phyloP scores from a whole-genome alignment of 2,113 vertebrate genomes.

The Acanthochromis polyacanthus region DNA sequence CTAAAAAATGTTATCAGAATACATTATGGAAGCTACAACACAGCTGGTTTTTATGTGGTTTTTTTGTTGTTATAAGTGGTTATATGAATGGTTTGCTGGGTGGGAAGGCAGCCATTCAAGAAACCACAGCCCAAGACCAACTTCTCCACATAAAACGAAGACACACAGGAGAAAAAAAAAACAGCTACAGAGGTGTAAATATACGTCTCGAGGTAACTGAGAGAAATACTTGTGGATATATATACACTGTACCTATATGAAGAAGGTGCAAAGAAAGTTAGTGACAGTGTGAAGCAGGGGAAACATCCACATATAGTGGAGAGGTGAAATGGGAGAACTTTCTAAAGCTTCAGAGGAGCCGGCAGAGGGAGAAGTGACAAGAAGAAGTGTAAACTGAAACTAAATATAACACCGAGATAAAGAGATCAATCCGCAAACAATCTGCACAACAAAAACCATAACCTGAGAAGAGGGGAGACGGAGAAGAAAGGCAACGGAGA shows the following conservation, averaged over 20 bases:
- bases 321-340: slow-evolving; percentile 10
- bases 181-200: background rate
- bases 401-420: slow-evolving; percentile 43
- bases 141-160: background rate
- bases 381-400: slow-evolving; percentile 23
- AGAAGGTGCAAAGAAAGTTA: slow-evolving; percentile 17
- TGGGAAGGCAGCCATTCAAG: background rate
- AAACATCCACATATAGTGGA: background rate
- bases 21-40: no score
- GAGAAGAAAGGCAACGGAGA: slow-evolving; percentile 12
- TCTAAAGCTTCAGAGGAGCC: slow-evolving; percentile 31
- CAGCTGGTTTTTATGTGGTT: no score
- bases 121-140: background rate
- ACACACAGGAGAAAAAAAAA: background rate
- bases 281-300: background rate
- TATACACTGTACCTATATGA: background rate
- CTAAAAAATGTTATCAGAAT: no score
- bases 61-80: no score
- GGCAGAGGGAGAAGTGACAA: background rate
- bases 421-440: slow-evolving; percentile 35
- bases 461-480: background rate
- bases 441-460: slow-evolving; percentile 16
- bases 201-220: background rate
- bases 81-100: background rate
- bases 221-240: background rate